Base-by-base conservation (phyloP, 1,140 invertebrate genomes). In the Stenopsyche tienmushanensis region DNA sequence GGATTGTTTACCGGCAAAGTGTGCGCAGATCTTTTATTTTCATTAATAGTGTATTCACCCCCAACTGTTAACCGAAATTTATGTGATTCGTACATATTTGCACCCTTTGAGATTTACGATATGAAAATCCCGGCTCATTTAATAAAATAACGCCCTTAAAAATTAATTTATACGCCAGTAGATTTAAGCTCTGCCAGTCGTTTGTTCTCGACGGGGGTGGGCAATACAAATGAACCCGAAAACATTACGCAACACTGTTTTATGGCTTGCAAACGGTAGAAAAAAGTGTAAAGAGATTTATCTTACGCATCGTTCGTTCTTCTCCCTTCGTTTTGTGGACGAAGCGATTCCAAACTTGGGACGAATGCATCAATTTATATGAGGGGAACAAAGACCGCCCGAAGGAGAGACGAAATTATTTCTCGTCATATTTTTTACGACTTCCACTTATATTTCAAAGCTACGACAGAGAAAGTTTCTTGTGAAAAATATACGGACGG, bases 371-470 rank as follows among this genome's bases (percentile, higher is more conserved):
- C 57, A 60, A 60, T 60, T 60, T 47, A 29, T 45, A 25, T 45
- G 29, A 58, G 41, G 25, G 55, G 57, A 24, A 29, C 42, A 60
- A 60, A 60, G 57, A 23, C 29, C 39, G 17, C 55, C 41, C 20
- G 26, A 24, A 20, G 39, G 42, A 49, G 17, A 21, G 24, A 24
- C 57, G 8, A 47, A 47, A 60, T 60, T 60, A 60, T 60, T 60
- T 60, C 42, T 60, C 57, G 42, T 60, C 57, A 60, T 60, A 60
- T 47, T 60, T 47, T 60, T 60, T 47, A 54, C 52, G 52, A 34
- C 18, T 20, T 5, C 18, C 52, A 54, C 23, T 54, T 54, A 52
- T 24, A 47, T 47, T 15, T 47, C 44, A 13, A 20, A 34, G 29
- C 29, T 34, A 34, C 13, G 29, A 34, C 29, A 34, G 29, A 34